Evolutionary conservation across 2,888 invertebrate genomes (phyloP).

Genomic region (Orthonevra nobilis): DNA sequence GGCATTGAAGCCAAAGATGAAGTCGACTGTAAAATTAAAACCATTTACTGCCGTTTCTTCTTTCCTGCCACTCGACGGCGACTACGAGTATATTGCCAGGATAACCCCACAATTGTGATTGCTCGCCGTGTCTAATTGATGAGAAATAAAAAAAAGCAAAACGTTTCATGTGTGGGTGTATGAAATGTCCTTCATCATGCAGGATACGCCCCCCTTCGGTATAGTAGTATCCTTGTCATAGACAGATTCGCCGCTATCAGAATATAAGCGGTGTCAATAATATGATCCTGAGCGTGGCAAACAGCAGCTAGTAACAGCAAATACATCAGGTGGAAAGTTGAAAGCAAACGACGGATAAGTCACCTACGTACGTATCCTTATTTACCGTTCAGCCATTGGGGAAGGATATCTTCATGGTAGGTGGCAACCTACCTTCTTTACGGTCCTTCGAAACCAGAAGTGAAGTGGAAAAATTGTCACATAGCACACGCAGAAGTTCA

Average conservation of each 20-base stretch:
- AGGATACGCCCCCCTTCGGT: constrained; percentile 13
- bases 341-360: constrained; percentile 55
- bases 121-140: constrained; percentile 77
- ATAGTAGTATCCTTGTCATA: constrained; percentile 62
- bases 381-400: not conserved
- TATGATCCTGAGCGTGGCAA: constrained; percentile 53
- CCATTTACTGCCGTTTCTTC: constrained; percentile 56
- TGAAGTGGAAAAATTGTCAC: constrained; percentile 70
- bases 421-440: constrained; percentile 22
- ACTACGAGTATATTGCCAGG: constrained; percentile 36
- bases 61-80: constrained; percentile 3
- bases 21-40: constrained; percentile 70
- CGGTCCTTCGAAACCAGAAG: constrained; percentile 35
- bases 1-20: constrained; percentile 64
- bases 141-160: constrained; percentile 70
- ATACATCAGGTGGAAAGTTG: constrained; percentile 67
- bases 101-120: constrained; percentile 64
- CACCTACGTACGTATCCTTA: constrained; percentile 42
- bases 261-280: constrained; percentile 70
- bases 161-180: constrained; percentile 30
- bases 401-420: not conserved
- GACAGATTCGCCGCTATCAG: constrained; percentile 68
- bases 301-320: constrained; percentile 32
- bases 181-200: constrained; percentile 46
- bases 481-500: constrained; percentile 66